Conservation (phyloP, 2,888 invertebrate species). For the Drosophila cognata region DNA sequence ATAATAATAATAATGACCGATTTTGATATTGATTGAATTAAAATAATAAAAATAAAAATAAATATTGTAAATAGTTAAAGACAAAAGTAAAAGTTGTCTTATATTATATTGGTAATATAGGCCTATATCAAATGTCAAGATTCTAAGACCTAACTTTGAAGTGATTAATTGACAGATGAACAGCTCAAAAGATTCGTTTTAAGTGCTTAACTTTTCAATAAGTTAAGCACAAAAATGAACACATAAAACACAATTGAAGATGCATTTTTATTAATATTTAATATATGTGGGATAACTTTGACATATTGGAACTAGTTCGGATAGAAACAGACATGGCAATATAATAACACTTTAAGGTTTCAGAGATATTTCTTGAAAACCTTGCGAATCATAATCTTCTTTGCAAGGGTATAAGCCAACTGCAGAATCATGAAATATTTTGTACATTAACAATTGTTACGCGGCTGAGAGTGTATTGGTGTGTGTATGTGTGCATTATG, state of each 20-base stretch:
- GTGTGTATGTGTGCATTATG: constrained; percentile 24
- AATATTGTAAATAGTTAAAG: too few species aligned
- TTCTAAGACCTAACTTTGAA: background rate
- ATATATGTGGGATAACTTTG: background rate
- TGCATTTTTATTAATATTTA: background rate
- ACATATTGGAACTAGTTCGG: background rate
- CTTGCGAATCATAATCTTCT: background rate
- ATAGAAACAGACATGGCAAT: too few species aligned
- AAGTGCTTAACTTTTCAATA: background rate
- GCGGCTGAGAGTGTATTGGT: constrained; percentile 22
- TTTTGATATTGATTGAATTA: background rate
- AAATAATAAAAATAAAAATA: too few species aligned
- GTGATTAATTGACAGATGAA: background rate
- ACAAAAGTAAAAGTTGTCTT: background rate
- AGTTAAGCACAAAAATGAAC: background rate
- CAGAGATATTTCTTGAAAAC: background rate
- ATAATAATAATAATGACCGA: background rate
- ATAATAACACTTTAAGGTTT: too few species aligned
- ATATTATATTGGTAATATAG: background rate
- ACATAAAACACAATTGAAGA: background rate
- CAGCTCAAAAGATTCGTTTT: background rate
- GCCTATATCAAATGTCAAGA: background rate
- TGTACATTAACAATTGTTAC: constrained; percentile 75
- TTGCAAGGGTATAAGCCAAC: constrained; percentile 39
- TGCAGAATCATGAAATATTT: constrained; percentile 78